A percentile compares a stretch with the other conserved stretches of the same genome.
phyloP scores from a whole-genome alignment of 2,113 vertebrate species.

The Eudyptes chrysolophus region DNA sequence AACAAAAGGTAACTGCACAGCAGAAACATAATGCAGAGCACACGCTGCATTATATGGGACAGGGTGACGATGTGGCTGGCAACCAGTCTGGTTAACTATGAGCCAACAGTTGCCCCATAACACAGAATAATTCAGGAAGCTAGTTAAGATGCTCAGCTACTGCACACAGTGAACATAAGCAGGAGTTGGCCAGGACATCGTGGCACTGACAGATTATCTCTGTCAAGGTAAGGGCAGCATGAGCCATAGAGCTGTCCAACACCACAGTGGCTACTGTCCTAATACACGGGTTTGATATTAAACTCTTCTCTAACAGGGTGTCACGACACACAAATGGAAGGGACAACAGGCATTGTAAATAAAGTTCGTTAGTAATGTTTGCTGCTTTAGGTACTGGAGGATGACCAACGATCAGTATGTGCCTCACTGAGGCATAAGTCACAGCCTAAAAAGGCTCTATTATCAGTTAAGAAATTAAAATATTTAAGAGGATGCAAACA shows the following conservation, averaged over 20 bases:
- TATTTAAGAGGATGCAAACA: background rate
- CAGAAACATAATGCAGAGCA: background rate
- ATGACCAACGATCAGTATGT: background rate
- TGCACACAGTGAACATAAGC: accelerated
- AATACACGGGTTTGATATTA: accelerated
- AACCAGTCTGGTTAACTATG: background rate
- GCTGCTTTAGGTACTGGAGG: background rate
- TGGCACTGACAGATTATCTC: background rate
- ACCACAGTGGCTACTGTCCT: background rate
- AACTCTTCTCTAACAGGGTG: background rate
- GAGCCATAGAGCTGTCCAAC: background rate
- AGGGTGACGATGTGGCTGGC: background rate
- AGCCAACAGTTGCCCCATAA: background rate
- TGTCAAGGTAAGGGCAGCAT: background rate
- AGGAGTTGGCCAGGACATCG: background rate
- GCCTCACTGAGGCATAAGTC: background rate
- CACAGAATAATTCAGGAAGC: background rate
- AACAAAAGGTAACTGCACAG: background rate
- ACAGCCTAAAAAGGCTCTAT: background rate
- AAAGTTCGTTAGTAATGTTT: background rate
- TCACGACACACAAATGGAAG: background rate
- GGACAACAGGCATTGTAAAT: background rate
- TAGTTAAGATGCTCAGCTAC: background rate
- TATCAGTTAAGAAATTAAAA: background rate
- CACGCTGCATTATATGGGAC: background rate